Evolutionary conservation across 2,113 vertebrate species (phyloP), one percentile per base, ranked within the genome.

Genomic region (Recurvirostra avosetta): DNA sequence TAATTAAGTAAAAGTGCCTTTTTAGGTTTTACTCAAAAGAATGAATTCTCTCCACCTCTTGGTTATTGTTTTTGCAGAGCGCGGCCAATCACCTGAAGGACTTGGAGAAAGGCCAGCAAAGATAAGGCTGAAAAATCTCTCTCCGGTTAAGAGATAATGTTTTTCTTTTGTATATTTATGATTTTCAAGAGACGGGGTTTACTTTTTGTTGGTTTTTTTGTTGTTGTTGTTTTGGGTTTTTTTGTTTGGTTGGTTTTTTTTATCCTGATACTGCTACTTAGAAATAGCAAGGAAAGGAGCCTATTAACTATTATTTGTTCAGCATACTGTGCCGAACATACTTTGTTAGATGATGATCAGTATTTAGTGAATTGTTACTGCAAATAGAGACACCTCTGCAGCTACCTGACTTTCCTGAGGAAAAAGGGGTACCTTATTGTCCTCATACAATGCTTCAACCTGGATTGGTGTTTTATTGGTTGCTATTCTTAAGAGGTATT

Each of bases 31-130:
- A 77, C 63, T 52, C 26, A 78, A 38, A 86, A 41, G n/a, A 72
- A 61, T 67, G 27, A 68, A 49, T 73, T 85, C 38, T 73, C 36
- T 80, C 34, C 40, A 63, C 11, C n/a, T 83, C 43, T 70, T 63
- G 56, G 43, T 67, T 91, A 66, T 25, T 86, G 62, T 45, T 89
- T 91, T 73, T 88, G 53, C 41, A 86, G 53, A 88, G 27, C 76
- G 15, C 15, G 32, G 32, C 15, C 40, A 83, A 32, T 56, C 23
- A 21, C 66, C 74, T 81, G 52, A 92, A 86, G 90, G 55, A 71
- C 71, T 73, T 95, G 78, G 94, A 93, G 29, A 71, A 95, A 86
- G 23, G 62, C 71, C 89, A 96, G 45, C 26, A 90, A 90, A 94
- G 66, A 94, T 86, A 94, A 89, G 68, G 72, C 65, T 74, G 79